These are phyloP conservation scores for Ceriagrion tenellum DNA, from an alignment of 2,888 invertebrate species.

Conservation along the genomic window DNA sequence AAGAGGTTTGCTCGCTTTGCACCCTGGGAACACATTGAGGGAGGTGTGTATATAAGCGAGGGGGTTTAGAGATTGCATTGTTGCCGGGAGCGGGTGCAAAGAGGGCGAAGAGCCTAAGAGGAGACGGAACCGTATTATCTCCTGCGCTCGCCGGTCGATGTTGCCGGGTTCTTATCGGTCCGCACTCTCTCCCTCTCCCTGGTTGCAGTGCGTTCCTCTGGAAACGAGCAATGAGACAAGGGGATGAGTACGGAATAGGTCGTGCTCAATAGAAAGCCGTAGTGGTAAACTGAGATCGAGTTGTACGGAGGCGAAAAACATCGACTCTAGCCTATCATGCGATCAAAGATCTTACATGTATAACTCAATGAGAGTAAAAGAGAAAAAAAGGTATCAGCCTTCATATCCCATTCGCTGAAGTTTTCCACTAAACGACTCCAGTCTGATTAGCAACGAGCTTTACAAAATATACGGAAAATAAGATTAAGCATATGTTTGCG, in stretches of 20 bases:
- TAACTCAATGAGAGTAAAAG: too few relatives aligned
- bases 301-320: not conserved
- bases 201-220: not conserved
- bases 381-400: too few relatives aligned
- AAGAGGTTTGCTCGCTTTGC: not conserved
- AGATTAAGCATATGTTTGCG: too few relatives aligned
- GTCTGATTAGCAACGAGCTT: too few relatives aligned
- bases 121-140: not conserved
- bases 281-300: not conserved
- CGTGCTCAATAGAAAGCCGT: not conserved
- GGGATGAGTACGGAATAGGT: not conserved
- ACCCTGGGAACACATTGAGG: not conserved
- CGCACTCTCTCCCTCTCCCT: not conserved
- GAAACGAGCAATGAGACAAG: not conserved
- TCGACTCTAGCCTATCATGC: not conserved
- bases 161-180: not conserved
- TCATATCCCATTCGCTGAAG: too few relatives aligned
- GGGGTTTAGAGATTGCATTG: slow-evolving; percentile 2
- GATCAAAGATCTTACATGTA: not conserved
- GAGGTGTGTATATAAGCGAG: not conserved
- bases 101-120: not conserved
- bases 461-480: too few relatives aligned
- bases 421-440: too few relatives aligned
- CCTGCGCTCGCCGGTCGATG: not conserved
- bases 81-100: not conserved